phyloP scores from a whole-genome alignment of 1,140 invertebrate species.

The Macrotrachela quadricornifera region DNA sequence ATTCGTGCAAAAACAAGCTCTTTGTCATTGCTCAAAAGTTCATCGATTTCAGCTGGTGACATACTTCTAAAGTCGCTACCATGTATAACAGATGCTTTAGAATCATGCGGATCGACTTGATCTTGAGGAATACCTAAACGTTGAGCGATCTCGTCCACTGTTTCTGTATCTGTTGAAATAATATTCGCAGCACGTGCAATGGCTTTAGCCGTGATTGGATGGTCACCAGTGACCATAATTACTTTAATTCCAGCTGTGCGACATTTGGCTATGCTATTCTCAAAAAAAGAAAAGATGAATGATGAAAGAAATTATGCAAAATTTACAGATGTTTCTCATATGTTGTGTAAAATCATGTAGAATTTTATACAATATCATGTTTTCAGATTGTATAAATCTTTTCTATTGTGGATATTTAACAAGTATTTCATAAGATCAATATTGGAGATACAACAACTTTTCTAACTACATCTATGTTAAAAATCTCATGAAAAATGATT shows the following conservation, averaged over 20 bases:
- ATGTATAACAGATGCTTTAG: conserved; percentile 46
- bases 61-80: conserved; percentile 47
- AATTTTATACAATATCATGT: no score
- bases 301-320: no score
- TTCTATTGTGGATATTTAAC: no score
- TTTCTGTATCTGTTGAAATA: conserved; percentile 84
- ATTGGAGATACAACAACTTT: no score
- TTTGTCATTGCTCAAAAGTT: conserved; percentile 28
- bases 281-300: neutral
- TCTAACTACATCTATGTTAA: no score
- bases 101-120: conserved; percentile 56
- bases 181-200: conserved; percentile 97
- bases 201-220: conserved; percentile 96
- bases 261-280: conserved; percentile 17
- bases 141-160: conserved; percentile 78
- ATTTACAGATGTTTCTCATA: no score
- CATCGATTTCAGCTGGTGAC: conserved; percentile 37
- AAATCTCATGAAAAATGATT: no score
- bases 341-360: no score
- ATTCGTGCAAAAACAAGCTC: conserved; percentile 14
- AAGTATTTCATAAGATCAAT: no score
- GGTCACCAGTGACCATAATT: conserved; percentile 56
- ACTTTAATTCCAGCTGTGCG: conserved; percentile 13
- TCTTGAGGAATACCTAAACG: conserved; percentile 64
- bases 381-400: no score